Evolutionary conservation across 2,888 invertebrate species (phyloP).

Genomic region (Andricus quercusramuli): DNA sequence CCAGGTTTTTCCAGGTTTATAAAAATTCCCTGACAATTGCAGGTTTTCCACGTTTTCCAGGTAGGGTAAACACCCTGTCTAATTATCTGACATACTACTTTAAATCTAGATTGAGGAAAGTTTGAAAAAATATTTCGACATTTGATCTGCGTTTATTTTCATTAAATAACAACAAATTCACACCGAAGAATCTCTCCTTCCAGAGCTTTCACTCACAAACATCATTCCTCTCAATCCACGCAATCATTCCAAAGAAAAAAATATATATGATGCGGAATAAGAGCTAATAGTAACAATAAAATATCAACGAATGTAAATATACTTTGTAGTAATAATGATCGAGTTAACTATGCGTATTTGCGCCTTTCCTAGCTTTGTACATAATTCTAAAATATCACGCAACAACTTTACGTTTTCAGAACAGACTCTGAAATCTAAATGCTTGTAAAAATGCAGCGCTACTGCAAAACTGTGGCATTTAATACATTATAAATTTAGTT

Average conservation of each 20-base stretch:
- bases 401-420: conserved; percentile 1
- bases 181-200: background rate
- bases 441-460: conserved; percentile 21
- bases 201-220: conserved; percentile 20
- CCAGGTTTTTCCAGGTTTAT: too few species aligned
- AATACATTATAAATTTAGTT: background rate
- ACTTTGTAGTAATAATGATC: conserved; percentile 5
- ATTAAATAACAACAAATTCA: conserved; percentile 22
- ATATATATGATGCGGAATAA: conserved; percentile 3
- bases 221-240: conserved; percentile 14
- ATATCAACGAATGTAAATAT: conserved; percentile 30
- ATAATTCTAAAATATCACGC: conserved; percentile 5
- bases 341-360: background rate
- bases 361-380: conserved; percentile 4
- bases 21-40: too few species aligned
- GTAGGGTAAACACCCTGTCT: too few species aligned
- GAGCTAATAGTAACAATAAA: conserved; percentile 30
- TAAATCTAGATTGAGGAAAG: background rate
- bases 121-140: background rate
- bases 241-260: conserved; percentile 10
- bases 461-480: background rate
- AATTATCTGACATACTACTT: background rate
- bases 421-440: conserved; percentile 9
- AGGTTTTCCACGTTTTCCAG: too few species aligned
- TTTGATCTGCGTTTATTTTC: conserved; percentile 26